Evolutionary conservation across 2,113 vertebrate genomes (phyloP), one percentile per base, ranked within the genome.

Genomic region (Pseudorectes ferrugineus): DNA sequence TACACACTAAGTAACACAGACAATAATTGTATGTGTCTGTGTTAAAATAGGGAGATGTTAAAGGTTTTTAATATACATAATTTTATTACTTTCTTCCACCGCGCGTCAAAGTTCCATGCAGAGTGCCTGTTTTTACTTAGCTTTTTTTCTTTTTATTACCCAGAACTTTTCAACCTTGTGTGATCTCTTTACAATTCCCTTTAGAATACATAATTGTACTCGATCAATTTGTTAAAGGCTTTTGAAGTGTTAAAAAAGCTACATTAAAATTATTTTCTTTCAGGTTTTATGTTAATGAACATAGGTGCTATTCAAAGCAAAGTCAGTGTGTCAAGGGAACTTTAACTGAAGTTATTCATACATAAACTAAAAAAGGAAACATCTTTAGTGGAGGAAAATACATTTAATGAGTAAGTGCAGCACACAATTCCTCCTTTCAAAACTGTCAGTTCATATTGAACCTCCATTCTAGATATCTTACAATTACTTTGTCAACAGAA

Each of bases 401-500:
- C 98, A 98, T 98, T 98, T 98, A 98, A 98, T 98, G 98, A 98
- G 97, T 98, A 98, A 98, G 98, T 98, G 97, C 97, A 91, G 98
- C 97, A 97, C 98, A 98, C 98, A 98, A 98, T 98, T 98, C 98
- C 98, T 98, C 97, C 98, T 98, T 98, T 98, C 98, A 98, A 97
- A 98, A 98, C 97, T 98, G 98, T 98, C 98, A 98, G 98, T 97
- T 98, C 97, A 91, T 97, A 98, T 98, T 98, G 98, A 98, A 95
- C 97, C 97, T 98, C 98, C 97, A 96, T 98, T 98, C 97, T 97
- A 98, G 98, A 98, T 98, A 98, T 98, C 98, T 98, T 98, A 98
- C 98, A 98, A 98, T 98, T 98, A 98, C 98, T 98, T 98, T 98
- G 98, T 98, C 98, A 98, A 98, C 98, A 98, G 97, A 98, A 98